Base-by-base conservation (phyloP, 1,140 invertebrate genomes). In the Tribolium castaneum region DNA sequence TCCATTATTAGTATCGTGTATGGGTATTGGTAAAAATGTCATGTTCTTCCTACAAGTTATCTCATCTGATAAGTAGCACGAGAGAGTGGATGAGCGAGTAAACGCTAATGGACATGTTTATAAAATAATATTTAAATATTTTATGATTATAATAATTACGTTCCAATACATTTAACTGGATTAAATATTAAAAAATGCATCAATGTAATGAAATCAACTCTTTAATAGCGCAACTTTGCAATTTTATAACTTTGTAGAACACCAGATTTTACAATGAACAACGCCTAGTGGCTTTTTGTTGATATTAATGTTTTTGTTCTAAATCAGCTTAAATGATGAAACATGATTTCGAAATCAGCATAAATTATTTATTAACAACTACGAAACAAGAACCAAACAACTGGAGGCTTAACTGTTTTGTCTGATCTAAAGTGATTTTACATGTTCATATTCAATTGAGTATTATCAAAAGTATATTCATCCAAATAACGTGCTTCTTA, bases 61-160 rank as follows among this genome's bases (percentile, higher is more conserved):
- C 59, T 66, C 59, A 66, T 66, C 59, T 22, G 59, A 66, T 66
- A 66, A 35, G 59, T 66, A 13, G 59, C 59, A 66, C 59, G 59
- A 66, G 59, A 66, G 2, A 66, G 59, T 35, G 12, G 54, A 13
- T 59, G 54, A 59, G 16, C n/a, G 54, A 59, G 25, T 59, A 7
- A 10, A 66, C 22, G 30, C 7, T 45, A n/a, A 45, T 45, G 39
- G 5, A 45, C 7, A 45, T 9, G 3, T 54, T 16, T 25, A n/a
- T 59, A 59, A 59, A 59, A 59, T 59, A 25, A 59, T 59, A 22
- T n/a, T 59, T 25, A 22, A 59, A 59, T 59, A 59, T 59, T 59
- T 14, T 3, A 52, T 52, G 51, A 7, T 59, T 25, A 30, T 25
- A 59, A 25, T 59, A 59, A 59, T 25, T 59, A 25, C 30, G 10